Evolutionary conservation across 2,888 invertebrate species (phyloP), one percentile per base, ranked within the genome.

Genomic region (Chrysolina oricalcia): DNA sequence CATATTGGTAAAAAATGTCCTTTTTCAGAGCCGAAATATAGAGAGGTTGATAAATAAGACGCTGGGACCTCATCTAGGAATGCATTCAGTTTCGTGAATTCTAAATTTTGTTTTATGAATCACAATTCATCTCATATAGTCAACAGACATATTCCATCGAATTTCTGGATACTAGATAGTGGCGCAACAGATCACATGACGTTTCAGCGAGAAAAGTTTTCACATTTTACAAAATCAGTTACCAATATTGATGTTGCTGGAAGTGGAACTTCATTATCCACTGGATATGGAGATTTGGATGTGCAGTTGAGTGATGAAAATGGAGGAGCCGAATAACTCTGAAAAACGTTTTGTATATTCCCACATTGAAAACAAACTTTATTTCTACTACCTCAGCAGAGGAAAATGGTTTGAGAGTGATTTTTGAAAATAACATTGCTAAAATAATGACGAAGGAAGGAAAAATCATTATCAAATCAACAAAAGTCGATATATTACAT

Each of bases 281-380:
- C 62, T 35, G 62, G 62, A 23, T 62, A 35, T 27, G 62, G 62
- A 8, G 62, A 62, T n/a, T 23, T 62, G 62, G 21, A 62, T 35
- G 13, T 62, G 27, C n/a, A 62, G 35, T 27, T 62, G 41, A 64
- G 17, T 17, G 63, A 40, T 4, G 17, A 40, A 40, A 64, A 64
- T 64, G 41, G n/a, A 41, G 63, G 17, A 17, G 41, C 17, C 17
- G 10, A n/a, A 40, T 64, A n/a, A 64, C 17, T n/a, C 27, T 40
- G 13, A 40, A 64, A 40, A 64, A 64, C 19, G 19, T 64, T 17
- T n/a, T 35, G 19, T 64, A 64, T 64, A 41, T 64, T 64, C 17
- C 63, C n/a, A n/a, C 35, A 40, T 40, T 40, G 63, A 64, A 40
- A n/a, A 17, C 3, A 15, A 64, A 40, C 13, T 40, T 41, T 9